Percentiles rank a stretch among this genome's conserved stretches.
Conservation (phyloP, 92 coral and sea anemone genomes). For the Parazoanthus darwini region DNA sequence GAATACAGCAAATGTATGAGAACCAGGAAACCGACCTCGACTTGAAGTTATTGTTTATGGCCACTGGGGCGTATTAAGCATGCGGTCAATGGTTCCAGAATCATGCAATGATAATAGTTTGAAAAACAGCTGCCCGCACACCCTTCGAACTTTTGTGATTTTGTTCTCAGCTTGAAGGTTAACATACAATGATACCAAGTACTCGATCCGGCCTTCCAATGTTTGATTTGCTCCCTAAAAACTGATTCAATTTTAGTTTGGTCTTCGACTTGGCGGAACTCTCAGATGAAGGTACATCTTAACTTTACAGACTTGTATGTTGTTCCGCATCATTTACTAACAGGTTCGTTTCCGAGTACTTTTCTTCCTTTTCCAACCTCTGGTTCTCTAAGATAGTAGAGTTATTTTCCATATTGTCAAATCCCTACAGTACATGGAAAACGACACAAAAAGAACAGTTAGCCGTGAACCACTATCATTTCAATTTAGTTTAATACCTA, state of each 20-base stretch:
- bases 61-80: too few relatives aligned
- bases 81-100: not conserved
- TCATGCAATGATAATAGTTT: not conserved
- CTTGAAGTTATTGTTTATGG: too few relatives aligned
- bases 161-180: not conserved
- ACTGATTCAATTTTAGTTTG: too few relatives aligned
- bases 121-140: not conserved
- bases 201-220: not conserved
- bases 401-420: not conserved
- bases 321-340: not conserved
- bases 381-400: not conserved
- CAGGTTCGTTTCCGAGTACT: not conserved
- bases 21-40: too few relatives aligned
- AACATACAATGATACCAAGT: too few relatives aligned
- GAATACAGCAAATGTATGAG: too few relatives aligned
- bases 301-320: not conserved
- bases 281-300: not conserved
- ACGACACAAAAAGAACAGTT: not conserved
- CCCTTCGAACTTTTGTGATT: not conserved
- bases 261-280: too few relatives aligned
- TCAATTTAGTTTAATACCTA: too few relatives aligned
- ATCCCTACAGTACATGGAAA: not conserved
- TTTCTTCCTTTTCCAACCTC: not conserved
- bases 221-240: not conserved
- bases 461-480: not conserved